phyloP scores from a whole-genome alignment of 2,797 vertebrate species.

The Fistularia commersonii region DNA sequence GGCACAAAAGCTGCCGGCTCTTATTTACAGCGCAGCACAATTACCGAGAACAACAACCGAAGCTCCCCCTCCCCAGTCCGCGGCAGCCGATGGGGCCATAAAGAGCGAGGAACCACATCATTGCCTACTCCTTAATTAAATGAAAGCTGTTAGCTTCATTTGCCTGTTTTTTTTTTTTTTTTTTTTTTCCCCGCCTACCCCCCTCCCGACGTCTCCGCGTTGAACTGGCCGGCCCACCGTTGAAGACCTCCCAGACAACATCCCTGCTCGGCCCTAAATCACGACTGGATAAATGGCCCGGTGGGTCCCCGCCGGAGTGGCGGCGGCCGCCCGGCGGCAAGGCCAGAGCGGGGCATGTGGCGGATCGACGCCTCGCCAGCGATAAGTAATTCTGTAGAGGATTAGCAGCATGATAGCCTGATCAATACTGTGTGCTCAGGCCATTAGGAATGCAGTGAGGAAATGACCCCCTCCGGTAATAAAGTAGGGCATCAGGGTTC shows the following conservation, averaged over 20 bases:
- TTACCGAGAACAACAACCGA: constrained; percentile 65
- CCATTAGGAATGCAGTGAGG: constrained; percentile 94
- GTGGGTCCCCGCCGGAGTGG: constrained; percentile 62
- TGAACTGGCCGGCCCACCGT: constrained; percentile 58
- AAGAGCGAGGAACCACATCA: constrained; percentile 78
- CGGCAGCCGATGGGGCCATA: constrained; percentile 75
- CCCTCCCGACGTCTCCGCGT: no score
- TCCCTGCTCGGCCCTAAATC: constrained; percentile 83
- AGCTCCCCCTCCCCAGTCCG: constrained; percentile 66
- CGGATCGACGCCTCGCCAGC: constrained; percentile 86
- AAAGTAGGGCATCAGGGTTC: constrained; percentile 92
- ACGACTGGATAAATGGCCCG: constrained; percentile 67
- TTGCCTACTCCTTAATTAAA: constrained; percentile 89
- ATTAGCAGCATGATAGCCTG: constrained; percentile 97
- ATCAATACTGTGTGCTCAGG: constrained; percentile 92
- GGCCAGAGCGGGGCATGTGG: constrained; percentile 52
- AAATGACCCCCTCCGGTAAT: constrained; percentile 97
- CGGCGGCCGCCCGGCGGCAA: constrained; percentile 54
- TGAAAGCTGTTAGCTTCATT: constrained; percentile 82
- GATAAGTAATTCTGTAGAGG: constrained; percentile 97
- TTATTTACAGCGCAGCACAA: constrained; percentile 83
- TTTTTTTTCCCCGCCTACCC: background rate
- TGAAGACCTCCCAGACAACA: constrained; percentile 76
- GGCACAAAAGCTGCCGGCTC: constrained; percentile 48
- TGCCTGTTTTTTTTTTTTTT: constrained; percentile 47